Evolutionary conservation across 2,113 vertebrate species (phyloP), one percentile per base, ranked within the genome.

Genomic region (Ahaetulla prasina): DNA sequence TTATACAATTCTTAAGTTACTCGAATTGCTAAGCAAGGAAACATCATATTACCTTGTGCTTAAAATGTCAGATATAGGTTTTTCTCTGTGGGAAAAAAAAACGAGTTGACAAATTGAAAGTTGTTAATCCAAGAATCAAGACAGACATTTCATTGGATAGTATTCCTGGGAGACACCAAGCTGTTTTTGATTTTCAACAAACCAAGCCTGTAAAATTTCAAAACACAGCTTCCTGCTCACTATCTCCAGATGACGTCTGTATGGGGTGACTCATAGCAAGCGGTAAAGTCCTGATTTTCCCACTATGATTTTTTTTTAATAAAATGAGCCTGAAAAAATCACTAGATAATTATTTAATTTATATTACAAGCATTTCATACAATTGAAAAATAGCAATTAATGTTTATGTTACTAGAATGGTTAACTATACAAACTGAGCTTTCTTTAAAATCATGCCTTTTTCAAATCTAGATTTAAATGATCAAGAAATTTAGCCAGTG

Each of bases 11-110:
- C 91, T 50, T 50, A 87, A 10, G 89, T 74, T 92, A 92, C 94
- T 90, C 91, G 84, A 89, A 63, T 12, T 92, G 11, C 93, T 93
- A 89, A 92, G 95, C 30, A 57, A 93, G 94, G 94, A 93, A 93
- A 94, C 90, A 25, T 25, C 57, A 14, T 30, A 93, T 89, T 80
- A 93, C 50, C 87, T 93, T 94, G 89, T 88, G 94, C 86, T 94
- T 93, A 12, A 87, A 87, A 90, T 93, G 92, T 63, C 88, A 92
- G 60, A 85, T 89, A 84, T 86, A 86, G 80, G 45, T 89, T 50
- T 43, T 85, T 22, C 16, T 85, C 74, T 23, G 50, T 30, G 88
- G 50, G 30, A 4, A 12, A 39, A 57, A 9, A 50, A 45, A 52
- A 45, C 39, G 3, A 86, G 23, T 86, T 43, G n/a, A 92, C 88